These are phyloP conservation scores for Kryptolebias ocellatus DNA, from an alignment of 2,797 vertebrate genomes.

Conservation along the genomic window DNA sequence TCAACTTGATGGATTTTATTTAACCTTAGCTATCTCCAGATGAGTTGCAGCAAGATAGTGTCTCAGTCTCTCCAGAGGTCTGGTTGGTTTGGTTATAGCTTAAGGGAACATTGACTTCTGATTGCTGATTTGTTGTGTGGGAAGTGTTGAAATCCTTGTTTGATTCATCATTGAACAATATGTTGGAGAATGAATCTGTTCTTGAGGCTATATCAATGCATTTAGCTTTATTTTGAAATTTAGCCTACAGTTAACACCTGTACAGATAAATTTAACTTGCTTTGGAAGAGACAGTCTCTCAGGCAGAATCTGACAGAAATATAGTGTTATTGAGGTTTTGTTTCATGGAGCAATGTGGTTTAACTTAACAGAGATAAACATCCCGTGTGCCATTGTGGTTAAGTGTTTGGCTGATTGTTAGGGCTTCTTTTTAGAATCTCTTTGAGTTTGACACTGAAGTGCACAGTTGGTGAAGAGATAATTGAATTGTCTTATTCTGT, in stretches of 20 bases:
- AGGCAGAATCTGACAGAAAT: conserved; percentile 27
- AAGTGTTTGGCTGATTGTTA: conserved; percentile 32
- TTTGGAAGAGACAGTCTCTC: conserved; percentile 24
- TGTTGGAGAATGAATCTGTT: conserved; percentile 34
- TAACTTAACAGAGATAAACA: conserved; percentile 40
- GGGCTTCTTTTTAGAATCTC: conserved; percentile 10
- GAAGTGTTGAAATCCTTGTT: conserved; percentile 33
- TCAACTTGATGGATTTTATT: conserved; percentile 64
- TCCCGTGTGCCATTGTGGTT: conserved; percentile 36
- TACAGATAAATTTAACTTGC: conserved; percentile 27
- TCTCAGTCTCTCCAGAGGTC: conserved; percentile 52
- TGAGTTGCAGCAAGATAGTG: conserved; percentile 43
- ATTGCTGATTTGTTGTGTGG: conserved; percentile 27
- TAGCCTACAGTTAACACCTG: conserved; percentile 35
- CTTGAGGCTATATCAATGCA: conserved; percentile 41
- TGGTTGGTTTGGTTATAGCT: conserved; percentile 38
- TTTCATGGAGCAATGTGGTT: conserved; percentile 28
- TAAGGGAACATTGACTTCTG: conserved; percentile 60
- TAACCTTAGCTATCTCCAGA: conserved; percentile 60
- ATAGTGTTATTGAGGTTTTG: conserved; percentile 38
- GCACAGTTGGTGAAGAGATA: conserved; percentile 22
- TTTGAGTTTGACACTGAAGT: conserved; percentile 26
- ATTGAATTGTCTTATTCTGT: conserved; percentile 51
- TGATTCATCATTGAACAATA: conserved; percentile 55
- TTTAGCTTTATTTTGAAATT: conserved; percentile 32